phyloP scores from a whole-genome alignment of 2,888 invertebrate species.

The Scaptodrosophila latifasciaeformis region DNA sequence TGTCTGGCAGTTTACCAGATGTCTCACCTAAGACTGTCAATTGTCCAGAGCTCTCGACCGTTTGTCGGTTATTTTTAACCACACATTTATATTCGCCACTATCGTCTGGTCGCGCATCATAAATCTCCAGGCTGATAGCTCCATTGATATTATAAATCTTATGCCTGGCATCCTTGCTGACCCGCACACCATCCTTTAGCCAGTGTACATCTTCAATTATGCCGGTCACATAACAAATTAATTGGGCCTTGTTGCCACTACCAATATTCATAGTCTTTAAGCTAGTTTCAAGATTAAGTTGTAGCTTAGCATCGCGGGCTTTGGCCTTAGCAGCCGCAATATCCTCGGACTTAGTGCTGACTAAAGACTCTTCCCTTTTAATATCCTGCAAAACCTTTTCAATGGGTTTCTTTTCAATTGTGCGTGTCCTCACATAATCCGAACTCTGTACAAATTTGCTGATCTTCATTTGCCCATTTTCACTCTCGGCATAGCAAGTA shows the following conservation, averaged over 20 bases:
- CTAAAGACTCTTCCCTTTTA: conserved; percentile 45
- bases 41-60: conserved; percentile 80
- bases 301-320: conserved; percentile 78
- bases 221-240: conserved; percentile 86
- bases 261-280: conserved; percentile 85
- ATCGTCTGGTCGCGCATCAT: conserved; percentile 81
- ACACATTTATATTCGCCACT: conserved; percentile 87
- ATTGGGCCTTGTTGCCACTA: conserved; percentile 83
- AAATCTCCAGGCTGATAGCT: conserved; percentile 83
- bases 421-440: conserved; percentile 62
- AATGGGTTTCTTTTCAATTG: conserved; percentile 42
- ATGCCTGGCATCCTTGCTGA: conserved; percentile 76
- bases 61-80: conserved; percentile 84
- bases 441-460: conserved; percentile 71
- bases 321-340: conserved; percentile 46
- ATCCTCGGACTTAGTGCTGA: background rate
- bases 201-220: conserved; percentile 83
- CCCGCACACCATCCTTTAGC: conserved; percentile 81
- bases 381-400: conserved; percentile 35
- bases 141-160: conserved; percentile 77
- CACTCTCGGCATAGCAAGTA: conserved; percentile 85
- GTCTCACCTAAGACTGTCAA: conserved; percentile 80
- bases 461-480: conserved; percentile 77
- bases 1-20: conserved; percentile 50
- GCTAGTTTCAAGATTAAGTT: conserved; percentile 84